These are phyloP conservation scores for Indicator maculatus DNA, from an alignment of 2,113 vertebrate species.

Conservation along the genomic window DNA sequence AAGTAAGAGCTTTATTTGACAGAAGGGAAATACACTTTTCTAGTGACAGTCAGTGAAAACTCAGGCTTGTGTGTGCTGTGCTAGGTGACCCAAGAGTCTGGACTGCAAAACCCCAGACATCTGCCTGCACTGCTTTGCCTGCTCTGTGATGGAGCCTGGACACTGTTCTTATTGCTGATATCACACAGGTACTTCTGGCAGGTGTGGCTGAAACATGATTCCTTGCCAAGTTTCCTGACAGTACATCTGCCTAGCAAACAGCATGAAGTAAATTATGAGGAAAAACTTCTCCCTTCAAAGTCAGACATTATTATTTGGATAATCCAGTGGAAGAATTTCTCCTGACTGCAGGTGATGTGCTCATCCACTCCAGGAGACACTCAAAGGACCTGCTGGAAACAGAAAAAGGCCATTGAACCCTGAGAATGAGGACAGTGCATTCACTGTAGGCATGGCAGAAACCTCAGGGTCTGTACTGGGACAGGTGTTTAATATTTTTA, in stretches of 20 bases:
- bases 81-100: background rate
- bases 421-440: background rate
- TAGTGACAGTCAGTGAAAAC: background rate
- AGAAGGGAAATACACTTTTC: background rate
- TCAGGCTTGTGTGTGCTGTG: background rate
- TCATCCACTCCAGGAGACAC: background rate
- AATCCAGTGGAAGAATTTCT: no score
- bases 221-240: background rate
- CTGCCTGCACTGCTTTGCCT: background rate
- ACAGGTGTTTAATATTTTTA: no score
- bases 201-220: background rate
- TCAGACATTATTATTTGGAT: background rate
- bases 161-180: background rate
- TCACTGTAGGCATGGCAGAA: background rate
- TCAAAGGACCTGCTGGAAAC: background rate
- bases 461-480: background rate
- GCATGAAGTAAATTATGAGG: fast-evolving
- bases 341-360: background rate
- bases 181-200: background rate
- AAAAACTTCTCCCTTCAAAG: fast-evolving
- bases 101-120: background rate
- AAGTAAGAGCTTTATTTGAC: background rate
- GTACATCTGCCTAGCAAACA: background rate
- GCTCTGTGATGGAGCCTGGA: background rate
- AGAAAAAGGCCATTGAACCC: background rate